Conservation (phyloP, 2,797 vertebrate genomes). For the Dendrocincla fuliginosa region DNA sequence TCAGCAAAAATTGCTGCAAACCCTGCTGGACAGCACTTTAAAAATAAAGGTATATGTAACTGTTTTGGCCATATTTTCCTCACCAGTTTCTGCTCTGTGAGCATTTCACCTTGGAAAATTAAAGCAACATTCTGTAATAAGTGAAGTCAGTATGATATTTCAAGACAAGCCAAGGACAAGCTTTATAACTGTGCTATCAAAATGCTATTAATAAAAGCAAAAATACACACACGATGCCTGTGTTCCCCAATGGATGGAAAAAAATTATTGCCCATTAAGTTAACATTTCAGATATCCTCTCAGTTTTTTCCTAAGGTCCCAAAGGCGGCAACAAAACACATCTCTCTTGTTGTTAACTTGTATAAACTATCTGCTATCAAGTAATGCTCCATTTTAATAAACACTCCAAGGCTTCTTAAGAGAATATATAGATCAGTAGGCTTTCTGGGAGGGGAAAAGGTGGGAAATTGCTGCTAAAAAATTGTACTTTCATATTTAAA, state of each 20-base stretch:
- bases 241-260: conserved; percentile 29
- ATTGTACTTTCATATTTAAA: not conserved
- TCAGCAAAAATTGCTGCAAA: conserved; percentile 53
- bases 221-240: conserved; percentile 18
- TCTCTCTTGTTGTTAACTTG: conserved; percentile 24
- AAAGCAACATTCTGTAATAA: conserved; percentile 53
- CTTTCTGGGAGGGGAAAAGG: not conserved
- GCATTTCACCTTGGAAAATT: conserved; percentile 64
- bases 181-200: conserved; percentile 63
- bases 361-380: not conserved
- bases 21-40: conserved; percentile 29
- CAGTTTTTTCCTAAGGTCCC: conserved; percentile 8
- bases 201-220: conserved; percentile 62
- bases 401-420: not conserved
- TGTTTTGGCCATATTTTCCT: conserved; percentile 23
- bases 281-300: conserved; percentile 39
- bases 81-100: not conserved
- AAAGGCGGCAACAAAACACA: conserved; percentile 12
- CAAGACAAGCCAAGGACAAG: conserved; percentile 60
- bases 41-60: conserved; percentile 59
- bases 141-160: conserved; percentile 48
- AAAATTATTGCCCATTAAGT: conserved; percentile 49
- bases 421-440: not conserved
- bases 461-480: not conserved
- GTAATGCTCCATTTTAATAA: not conserved